phyloP scores from a whole-genome alignment of 1,140 invertebrate genomes.

The Gryon sp. region DNA sequence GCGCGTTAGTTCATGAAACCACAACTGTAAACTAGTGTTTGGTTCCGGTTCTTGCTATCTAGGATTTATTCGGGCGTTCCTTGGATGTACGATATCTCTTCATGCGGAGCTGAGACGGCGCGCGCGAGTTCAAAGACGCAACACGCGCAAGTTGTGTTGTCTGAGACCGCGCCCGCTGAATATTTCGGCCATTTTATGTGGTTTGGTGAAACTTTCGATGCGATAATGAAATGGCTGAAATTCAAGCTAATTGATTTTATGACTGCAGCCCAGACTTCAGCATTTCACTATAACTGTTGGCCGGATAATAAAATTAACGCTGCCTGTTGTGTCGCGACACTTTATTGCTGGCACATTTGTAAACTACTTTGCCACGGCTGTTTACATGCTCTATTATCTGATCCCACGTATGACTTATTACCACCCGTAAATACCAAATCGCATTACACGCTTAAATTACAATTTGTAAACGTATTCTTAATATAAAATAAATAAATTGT shows the following conservation, averaged over 20 bases:
- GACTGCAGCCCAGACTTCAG: not conserved
- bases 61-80: slow-evolving; percentile 59
- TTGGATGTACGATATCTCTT: slow-evolving; percentile 33
- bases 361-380: slow-evolving; percentile 37
- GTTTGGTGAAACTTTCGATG: slow-evolving; percentile 4
- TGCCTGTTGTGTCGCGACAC: slow-evolving; percentile 14
- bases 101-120: not conserved
- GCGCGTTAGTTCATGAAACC: slow-evolving; percentile 58
- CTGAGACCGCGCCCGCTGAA: slow-evolving; percentile 1
- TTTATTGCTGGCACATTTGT: slow-evolving; percentile 31
- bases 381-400: slow-evolving; percentile 57
- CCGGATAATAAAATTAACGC: slow-evolving; percentile 35
- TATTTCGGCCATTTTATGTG: slow-evolving; percentile 21
- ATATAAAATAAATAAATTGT: too few species aligned
- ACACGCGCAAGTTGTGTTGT: slow-evolving; percentile 2
- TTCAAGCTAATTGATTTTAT: slow-evolving; percentile 33
- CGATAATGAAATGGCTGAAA: slow-evolving; percentile 3
- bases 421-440: slow-evolving; percentile 45
- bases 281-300: slow-evolving; percentile 1
- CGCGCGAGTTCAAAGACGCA: slow-evolving; percentile 22
- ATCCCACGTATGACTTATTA: slow-evolving; percentile 66
- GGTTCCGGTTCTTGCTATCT: slow-evolving; percentile 54
- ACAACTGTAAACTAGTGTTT: slow-evolving; percentile 60
- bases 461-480: slow-evolving; percentile 38
- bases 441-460: slow-evolving; percentile 50